These are phyloP conservation scores for Drosophila aldrichi DNA, from an alignment of 2,888 invertebrate genomes.

Conservation along the genomic window DNA sequence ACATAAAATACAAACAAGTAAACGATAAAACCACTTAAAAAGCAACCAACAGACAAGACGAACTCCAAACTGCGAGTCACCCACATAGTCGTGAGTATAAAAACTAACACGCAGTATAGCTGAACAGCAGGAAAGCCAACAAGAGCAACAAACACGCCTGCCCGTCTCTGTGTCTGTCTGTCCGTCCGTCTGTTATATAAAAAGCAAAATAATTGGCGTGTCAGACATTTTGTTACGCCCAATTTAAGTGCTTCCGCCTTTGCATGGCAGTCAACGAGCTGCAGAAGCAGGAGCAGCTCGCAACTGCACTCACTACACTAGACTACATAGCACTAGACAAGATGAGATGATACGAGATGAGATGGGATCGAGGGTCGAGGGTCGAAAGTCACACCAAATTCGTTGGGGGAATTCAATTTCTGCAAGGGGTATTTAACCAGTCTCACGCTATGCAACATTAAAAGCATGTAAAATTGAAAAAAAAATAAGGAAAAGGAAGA, in stretches of 20 bases:
- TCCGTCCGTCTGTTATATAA: constrained; percentile 55
- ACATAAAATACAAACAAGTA: constrained; percentile 55
- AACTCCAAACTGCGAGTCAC: constrained; percentile 30
- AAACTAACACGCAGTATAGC: constrained; percentile 69
- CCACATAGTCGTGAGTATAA: constrained; percentile 47
- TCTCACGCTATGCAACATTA: constrained; percentile 28
- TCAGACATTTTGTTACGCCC: constrained; percentile 80
- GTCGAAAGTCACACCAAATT: constrained; percentile 46
- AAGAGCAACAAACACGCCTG: constrained; percentile 21
- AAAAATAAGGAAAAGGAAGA: neutral
- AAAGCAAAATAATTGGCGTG: constrained; percentile 80
- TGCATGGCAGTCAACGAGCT: constrained; percentile 39
- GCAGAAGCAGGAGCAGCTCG: constrained; percentile 29
- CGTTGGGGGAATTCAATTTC: constrained; percentile 32
- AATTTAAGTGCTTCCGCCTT: constrained; percentile 76
- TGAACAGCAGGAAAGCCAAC: constrained; percentile 25
- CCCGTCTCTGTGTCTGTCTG: constrained; percentile 16
- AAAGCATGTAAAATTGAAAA: constrained; percentile 15
- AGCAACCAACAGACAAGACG: constrained; percentile 48
- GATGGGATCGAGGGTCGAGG: constrained; percentile 40
- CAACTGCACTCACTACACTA: constrained; percentile 47
- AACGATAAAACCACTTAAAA: constrained; percentile 71
- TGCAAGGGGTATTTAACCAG: constrained; percentile 33
- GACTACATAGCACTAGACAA: constrained; percentile 9
- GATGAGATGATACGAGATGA: constrained; percentile 17